Base-by-base conservation (phyloP, 2,888 invertebrate genomes). In the Melitaea athalia region DNA sequence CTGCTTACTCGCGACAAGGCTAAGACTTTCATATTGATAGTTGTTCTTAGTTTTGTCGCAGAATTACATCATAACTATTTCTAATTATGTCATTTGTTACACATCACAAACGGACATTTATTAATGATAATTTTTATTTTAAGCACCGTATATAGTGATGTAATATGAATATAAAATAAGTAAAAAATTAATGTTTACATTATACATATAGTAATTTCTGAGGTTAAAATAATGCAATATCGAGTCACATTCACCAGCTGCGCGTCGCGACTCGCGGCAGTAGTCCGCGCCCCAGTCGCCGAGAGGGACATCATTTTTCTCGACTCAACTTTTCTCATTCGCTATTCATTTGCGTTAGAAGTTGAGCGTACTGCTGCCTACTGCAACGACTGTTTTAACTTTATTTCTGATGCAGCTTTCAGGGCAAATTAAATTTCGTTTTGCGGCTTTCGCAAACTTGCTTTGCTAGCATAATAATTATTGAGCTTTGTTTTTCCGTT, bases 341-440 rank as follows among this genome's bases (percentile, higher is more conserved):
- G 88, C 90, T 92, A 92, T 92, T 92, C 92, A 92, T 92, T 92
- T 91, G 91, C 89, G 92, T 92, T 92, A 91, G 91, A 92, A 92
- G 92, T 92, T 92, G 84, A 84, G 76, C 91, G 88, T 89, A 79
- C 86, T 79, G 78, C 85, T 84, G 86, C 87, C 89, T 85, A 86
- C 87, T 91, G 91, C 91, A 89, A 85, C 86, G 89, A 91, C 92
- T 92, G 91, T 92, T 92, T 92, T 91, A 92, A 92, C 91, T 92
- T 91, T 92, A 91, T 91, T 91, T 90, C 90, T 91, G 92, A 91
- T 92, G 92, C 92, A 91, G 89, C 91, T 88, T 92, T 92, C 92
- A 91, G 88, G 88, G 89, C 91, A 92, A 92, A 92, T 92, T 92
- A 92, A 92, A 92, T 92, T 92, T 92, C 91, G 89, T 91, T 92